Evolutionary conservation across 2,113 vertebrate genomes (phyloP).

Genomic region (human (Homo sapiens)): GRCh38 chr5:113999001-113999500

Average conservation of each 20-base stretch:
- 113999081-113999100: background rate
- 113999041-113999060: background rate
- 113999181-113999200: background rate
- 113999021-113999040: background rate
- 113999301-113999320: background rate
- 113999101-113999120: background rate
- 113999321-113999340: background rate
- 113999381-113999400: background rate
- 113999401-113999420: background rate
- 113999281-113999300: background rate
- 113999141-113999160: background rate
- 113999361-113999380: background rate
- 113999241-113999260: background rate
- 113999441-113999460: background rate
- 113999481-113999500: background rate
- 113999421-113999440: background rate
- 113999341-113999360: background rate
- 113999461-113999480: background rate
- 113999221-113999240: background rate
- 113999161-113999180: background rate
- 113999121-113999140: background rate
- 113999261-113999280: background rate
- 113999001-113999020: too few species aligned
- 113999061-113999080: background rate
- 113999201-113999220: background rate